A percentile compares a stretch with the other conserved stretches of the same genome.
Evolutionary conservation across 92 coral and sea anemone species (phyloP).

Genomic region (Ricordea florida): DNA sequence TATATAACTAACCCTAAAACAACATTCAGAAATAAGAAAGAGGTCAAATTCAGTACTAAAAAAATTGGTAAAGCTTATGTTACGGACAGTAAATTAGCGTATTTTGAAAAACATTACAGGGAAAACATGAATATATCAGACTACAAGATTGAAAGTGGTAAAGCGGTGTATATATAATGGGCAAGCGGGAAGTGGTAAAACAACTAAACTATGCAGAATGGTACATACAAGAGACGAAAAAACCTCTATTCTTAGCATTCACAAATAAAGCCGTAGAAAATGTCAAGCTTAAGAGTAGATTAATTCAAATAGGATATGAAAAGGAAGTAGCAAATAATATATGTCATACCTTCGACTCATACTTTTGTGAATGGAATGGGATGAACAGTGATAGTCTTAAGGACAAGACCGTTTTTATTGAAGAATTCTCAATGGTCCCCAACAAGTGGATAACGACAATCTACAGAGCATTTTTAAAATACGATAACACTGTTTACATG

Average conservation of each 20-base stretch:
- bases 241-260: conserved; percentile 2
- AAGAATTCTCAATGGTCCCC: conserved; percentile 38
- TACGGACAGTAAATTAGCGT: not conserved
- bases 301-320: not conserved
- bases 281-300: conserved; percentile 4
- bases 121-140: not conserved
- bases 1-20: conserved; percentile 21
- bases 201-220: conserved; percentile 7
- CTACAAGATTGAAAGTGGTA: not conserved
- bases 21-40: conserved; percentile 17
- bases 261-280: conserved; percentile 49
- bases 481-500: conserved; percentile 1
- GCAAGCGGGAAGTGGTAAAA: conserved; percentile 36
- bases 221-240: not conserved
- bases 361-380: conserved; percentile 12
- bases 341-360: conserved; percentile 37
- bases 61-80: conserved; percentile 36
- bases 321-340: not conserved
- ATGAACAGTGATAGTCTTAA: conserved; percentile 1
- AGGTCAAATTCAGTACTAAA: conserved; percentile 17
- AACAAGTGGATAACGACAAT: conserved; percentile 40
- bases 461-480: not conserved
- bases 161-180: conserved; percentile 24
- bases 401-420: conserved; percentile 10
- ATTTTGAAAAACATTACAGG: conserved; percentile 60